Conservation (phyloP, 2,888 invertebrate species). For the Idaea aversata region DNA sequence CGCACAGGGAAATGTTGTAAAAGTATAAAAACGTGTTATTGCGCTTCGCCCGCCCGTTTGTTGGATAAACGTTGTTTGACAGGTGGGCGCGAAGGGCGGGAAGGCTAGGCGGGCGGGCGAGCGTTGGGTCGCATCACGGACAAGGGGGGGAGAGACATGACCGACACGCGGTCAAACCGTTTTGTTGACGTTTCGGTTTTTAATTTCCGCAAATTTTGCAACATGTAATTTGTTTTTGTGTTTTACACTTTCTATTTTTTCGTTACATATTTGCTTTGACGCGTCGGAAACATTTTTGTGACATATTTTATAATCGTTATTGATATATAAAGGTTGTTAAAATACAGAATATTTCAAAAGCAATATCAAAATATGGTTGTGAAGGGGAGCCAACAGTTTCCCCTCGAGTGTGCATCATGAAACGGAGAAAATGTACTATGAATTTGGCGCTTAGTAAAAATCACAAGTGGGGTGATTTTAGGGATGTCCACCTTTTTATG, state of each 20-base stretch:
- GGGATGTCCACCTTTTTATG: conserved; percentile 40
- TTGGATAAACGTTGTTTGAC: conserved; percentile 74
- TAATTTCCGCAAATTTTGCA: conserved; percentile 49
- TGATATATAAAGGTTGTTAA: conserved; percentile 51
- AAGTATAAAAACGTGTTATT: conserved; percentile 69
- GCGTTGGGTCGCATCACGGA: conserved; percentile 4
- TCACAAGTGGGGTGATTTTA: conserved; percentile 50
- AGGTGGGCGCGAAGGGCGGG: conserved; percentile 33
- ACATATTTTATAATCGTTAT: conserved; percentile 26
- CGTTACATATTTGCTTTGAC: conserved; percentile 14
- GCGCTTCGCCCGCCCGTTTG: conserved; percentile 54
- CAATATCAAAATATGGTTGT: conserved; percentile 53
- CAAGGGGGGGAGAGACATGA: conserved; percentile 13
- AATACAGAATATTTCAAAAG: conserved; percentile 57
- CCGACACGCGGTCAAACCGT: conserved; percentile 45
- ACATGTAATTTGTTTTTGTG: conserved; percentile 36
- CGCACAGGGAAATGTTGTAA: conserved; percentile 56
- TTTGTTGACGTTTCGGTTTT: conserved; percentile 61
- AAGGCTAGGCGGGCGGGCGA: conserved; percentile 29
- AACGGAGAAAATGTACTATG: conserved; percentile 61
- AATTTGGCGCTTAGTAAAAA: conserved; percentile 65
- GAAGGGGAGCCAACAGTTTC: conserved; percentile 45
- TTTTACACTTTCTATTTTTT: conserved; percentile 13
- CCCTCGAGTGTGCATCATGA: conserved; percentile 60
- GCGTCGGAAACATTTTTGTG: conserved; percentile 11